Evolutionary conservation across 2,888 invertebrate genomes (phyloP).

Genomic region (Megalurothrips usitatus): DNA sequence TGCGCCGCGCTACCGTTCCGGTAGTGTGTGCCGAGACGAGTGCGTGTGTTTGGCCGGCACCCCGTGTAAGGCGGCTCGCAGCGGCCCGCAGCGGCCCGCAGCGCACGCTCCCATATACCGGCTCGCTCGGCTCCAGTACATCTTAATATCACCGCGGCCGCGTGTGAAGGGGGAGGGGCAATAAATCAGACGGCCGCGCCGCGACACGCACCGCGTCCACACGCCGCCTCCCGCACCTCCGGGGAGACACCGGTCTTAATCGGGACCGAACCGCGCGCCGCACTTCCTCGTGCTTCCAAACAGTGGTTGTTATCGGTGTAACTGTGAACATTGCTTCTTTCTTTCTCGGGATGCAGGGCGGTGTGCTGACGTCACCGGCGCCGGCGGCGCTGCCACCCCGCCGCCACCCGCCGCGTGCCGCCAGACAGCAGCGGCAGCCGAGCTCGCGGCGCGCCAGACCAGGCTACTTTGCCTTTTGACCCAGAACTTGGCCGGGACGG

Average conservation of each 20-base stretch:
- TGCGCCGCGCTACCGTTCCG: not conserved
- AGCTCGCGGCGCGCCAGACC: not conserved
- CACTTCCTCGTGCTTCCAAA: no score
- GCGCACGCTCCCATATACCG: not conserved
- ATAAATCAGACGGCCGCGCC: not conserved
- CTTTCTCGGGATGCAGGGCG: no score
- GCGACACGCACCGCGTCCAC: not conserved
- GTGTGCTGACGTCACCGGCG: no score
- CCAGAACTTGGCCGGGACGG: slow-evolving; percentile 1
- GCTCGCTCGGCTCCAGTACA: not conserved
- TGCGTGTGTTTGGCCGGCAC: not conserved
- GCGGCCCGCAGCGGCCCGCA: no score
- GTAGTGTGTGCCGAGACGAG: not conserved
- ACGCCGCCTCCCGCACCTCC: no score
- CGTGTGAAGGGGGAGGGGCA: not conserved
- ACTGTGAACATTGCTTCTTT: no score
- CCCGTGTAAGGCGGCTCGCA: not conserved
- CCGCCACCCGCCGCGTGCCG: no score
- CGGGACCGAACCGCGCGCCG: no score
- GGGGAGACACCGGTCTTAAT: no score
- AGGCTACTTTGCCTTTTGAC: slow-evolving; percentile 7
- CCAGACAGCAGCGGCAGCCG: no score
- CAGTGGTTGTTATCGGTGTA: no score
- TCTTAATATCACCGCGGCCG: not conserved
- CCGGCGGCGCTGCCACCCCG: no score